A percentile compares a stretch with the other conserved stretches of the same genome.
Evolutionary conservation across 1,140 invertebrate species (phyloP).

Genomic region (Aphaenogaster ashmeadi): DNA sequence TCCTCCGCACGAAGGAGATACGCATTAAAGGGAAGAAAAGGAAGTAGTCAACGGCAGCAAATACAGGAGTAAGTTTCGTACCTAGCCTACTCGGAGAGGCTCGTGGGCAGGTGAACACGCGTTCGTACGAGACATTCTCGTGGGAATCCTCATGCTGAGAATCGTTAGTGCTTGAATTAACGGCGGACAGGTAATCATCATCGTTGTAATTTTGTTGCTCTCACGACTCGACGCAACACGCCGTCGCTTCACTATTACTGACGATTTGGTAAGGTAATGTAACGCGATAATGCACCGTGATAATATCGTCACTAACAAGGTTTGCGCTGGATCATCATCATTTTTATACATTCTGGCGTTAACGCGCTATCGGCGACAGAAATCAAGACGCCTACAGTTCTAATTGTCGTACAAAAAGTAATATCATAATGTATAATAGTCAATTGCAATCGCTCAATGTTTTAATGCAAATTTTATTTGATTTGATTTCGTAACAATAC

Average conservation of each 20-base stretch:
- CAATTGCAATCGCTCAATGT: not conserved
- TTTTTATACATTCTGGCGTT: slow-evolving; percentile 26
- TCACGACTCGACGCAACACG: slow-evolving; percentile 65
- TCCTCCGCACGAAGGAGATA: slow-evolving; percentile 15
- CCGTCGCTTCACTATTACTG: slow-evolving; percentile 43
- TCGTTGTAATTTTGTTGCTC: slow-evolving; percentile 75
- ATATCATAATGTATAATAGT: not conserved
- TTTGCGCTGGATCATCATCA: slow-evolving; percentile 3
- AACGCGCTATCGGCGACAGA: slow-evolving; percentile 12
- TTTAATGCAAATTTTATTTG: slow-evolving; percentile 1
- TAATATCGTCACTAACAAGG: slow-evolving; percentile 64
- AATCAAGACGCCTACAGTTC: not conserved
- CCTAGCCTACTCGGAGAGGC: slow-evolving; percentile 29
- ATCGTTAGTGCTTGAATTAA: slow-evolving; percentile 74
- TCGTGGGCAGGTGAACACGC: slow-evolving; percentile 51
- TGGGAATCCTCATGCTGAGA: slow-evolving; percentile 73
- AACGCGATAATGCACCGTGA: slow-evolving; percentile 51
- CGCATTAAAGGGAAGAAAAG: slow-evolving; percentile 59
- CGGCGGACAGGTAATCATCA: slow-evolving; percentile 68
- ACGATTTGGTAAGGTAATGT: slow-evolving; percentile 72
- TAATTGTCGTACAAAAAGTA: slow-evolving; percentile 24
- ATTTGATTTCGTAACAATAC: not conserved
- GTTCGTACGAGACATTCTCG: slow-evolving; percentile 62
- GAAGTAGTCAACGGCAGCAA: slow-evolving; percentile 59
- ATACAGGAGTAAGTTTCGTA: slow-evolving; percentile 49